phyloP scores from a whole-genome alignment of 1,140 invertebrate genomes.

The Magallana angulata region DNA sequence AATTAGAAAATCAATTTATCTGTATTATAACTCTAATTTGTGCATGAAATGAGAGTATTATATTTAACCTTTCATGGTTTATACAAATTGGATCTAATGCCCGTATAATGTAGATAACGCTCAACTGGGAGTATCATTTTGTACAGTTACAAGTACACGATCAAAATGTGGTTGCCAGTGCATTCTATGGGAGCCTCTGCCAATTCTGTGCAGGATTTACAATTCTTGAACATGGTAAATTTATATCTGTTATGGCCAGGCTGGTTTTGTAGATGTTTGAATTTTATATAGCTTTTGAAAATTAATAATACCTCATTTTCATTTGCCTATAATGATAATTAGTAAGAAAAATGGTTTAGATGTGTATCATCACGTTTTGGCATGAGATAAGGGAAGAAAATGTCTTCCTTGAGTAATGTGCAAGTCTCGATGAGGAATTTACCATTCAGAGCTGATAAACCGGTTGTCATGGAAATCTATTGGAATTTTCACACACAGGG shows the following conservation, averaged over 20 bases:
- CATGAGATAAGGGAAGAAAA: neutral
- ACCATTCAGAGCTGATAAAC: conserved; percentile 8
- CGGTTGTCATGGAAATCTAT: conserved; percentile 11
- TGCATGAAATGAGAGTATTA: conserved; percentile 30
- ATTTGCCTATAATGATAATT: neutral
- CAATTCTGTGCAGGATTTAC: neutral
- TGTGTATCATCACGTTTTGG: no score
- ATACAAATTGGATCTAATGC: conserved; percentile 35
- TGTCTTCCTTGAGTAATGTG: neutral
- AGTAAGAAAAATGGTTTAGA: no score
- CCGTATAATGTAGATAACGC: conserved; percentile 30
- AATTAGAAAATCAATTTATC: conserved; percentile 37
- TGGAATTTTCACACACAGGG: neutral
- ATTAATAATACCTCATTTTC: neutral
- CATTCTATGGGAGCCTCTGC: conserved; percentile 15
- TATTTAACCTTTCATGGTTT: conserved; percentile 31
- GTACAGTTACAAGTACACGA: conserved; percentile 2
- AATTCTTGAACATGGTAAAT: conserved; percentile 39
- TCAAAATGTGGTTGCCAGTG: conserved; percentile 35
- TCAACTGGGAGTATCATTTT: conserved; percentile 31
- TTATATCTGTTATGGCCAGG: neutral
- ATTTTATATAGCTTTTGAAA: neutral
- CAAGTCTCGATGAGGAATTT: neutral
- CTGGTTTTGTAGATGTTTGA: neutral
- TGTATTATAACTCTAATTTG: conserved; percentile 20